Percentiles rank a stretch among this genome's conserved stretches.
Evolutionary conservation across 1,140 invertebrate species (phyloP).

Genomic region (Stratiolaelaps scimitus): DNA sequence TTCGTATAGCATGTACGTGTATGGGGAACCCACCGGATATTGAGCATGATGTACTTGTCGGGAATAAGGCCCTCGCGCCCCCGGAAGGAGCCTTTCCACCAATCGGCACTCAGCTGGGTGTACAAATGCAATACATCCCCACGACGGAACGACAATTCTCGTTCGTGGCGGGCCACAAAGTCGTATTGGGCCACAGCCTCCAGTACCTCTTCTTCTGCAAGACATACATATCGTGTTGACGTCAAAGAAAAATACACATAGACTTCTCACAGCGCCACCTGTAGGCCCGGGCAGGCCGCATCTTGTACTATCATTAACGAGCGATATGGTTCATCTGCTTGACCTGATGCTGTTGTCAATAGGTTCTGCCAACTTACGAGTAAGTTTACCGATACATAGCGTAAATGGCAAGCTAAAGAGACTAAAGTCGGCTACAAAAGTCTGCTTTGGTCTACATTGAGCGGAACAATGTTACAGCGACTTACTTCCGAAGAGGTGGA

Average conservation of each 20-base stretch:
- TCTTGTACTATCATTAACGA: neutral
- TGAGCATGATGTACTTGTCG: constrained; percentile 41
- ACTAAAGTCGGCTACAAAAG: too few relatives aligned
- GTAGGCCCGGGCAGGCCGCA: too few relatives aligned
- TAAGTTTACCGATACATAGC: neutral
- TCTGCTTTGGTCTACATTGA: too few relatives aligned
- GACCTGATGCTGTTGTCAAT: too few relatives aligned
- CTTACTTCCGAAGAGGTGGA: constrained; percentile 28
- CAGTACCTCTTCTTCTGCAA: constrained; percentile 41
- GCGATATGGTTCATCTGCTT: too few relatives aligned
- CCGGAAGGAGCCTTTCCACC: constrained; percentile 40
- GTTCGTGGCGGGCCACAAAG: constrained; percentile 41
- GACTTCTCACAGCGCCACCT: too few relatives aligned
- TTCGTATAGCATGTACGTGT: too few relatives aligned
- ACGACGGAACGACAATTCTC: constrained; percentile 43
- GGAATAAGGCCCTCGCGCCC: constrained; percentile 42
- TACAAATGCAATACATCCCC: constrained; percentile 41
- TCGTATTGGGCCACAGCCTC: constrained; percentile 43
- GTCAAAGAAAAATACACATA: too few relatives aligned
- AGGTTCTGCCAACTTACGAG: too few relatives aligned
- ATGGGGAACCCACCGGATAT: constrained; percentile 9
- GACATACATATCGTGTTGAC: neutral
- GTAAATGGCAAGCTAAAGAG: too few relatives aligned
- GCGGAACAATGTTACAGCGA: too few relatives aligned
- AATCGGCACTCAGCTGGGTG: constrained; percentile 41